Evolutionary conservation across 2,888 invertebrate species (phyloP).

Genomic region (Muscina levida): DNA sequence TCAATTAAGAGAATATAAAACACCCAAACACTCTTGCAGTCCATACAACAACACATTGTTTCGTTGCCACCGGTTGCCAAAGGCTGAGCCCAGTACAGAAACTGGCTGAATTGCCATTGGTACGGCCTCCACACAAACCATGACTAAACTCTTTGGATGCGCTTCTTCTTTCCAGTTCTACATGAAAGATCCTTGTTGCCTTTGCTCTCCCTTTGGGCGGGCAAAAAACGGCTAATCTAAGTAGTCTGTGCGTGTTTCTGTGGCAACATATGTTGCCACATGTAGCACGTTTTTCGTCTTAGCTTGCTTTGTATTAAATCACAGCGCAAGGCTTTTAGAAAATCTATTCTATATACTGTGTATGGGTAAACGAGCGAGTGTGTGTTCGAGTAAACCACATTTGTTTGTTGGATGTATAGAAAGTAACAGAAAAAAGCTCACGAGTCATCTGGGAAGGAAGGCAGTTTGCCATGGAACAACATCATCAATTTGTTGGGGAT

Average conservation of each 20-base stretch:
- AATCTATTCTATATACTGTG: no score
- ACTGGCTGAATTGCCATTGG: slow-evolving; percentile 7
- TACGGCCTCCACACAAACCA: slow-evolving; percentile 28
- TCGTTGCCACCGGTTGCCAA: neutral
- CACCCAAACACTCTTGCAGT: neutral
- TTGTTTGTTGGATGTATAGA: no score
- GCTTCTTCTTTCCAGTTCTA: neutral
- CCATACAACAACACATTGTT: neutral
- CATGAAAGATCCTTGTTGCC: neutral
- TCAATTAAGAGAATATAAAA: slow-evolving; percentile 75
- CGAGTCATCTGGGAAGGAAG: slow-evolving; percentile 45
- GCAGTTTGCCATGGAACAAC: slow-evolving; percentile 34
- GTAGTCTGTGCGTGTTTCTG: neutral
- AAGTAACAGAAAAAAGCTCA: slow-evolving; percentile 29
- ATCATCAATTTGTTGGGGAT: slow-evolving; percentile 59
- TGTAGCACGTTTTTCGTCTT: slow-evolving; percentile 15
- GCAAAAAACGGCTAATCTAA: neutral
- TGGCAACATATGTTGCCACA: neutral
- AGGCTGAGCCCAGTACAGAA: no score
- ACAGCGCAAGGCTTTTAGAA: slow-evolving; percentile 34
- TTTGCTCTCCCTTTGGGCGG: neutral
- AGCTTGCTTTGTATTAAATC: slow-evolving; percentile 36
- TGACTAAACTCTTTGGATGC: neutral
- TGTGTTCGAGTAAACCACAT: neutral
- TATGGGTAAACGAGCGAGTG: no score